Conservation (phyloP, 2,888 invertebrate genomes). For the Eugnorisma glareosa region DNA sequence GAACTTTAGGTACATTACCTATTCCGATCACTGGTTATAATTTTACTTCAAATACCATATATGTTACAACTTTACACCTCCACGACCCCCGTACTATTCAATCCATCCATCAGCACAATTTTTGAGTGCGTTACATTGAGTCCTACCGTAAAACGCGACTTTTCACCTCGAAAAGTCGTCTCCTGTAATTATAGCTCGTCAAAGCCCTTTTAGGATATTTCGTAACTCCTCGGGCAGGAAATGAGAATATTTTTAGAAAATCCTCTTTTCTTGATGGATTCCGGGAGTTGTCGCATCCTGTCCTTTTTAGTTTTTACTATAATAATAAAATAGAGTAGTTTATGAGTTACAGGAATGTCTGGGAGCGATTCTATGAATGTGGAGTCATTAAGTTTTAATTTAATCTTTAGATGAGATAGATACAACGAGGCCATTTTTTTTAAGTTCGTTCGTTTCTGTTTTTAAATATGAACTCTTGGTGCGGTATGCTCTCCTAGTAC, state of each 20-base stretch:
- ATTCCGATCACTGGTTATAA: no score
- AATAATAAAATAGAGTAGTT: conserved; percentile 30
- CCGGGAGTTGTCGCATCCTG: conserved; percentile 45
- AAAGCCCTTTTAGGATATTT: conserved; percentile 17
- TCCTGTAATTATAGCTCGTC: conserved; percentile 28
- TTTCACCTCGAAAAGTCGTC: no score
- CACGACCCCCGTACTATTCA: no score
- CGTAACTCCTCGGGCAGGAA: conserved; percentile 35
- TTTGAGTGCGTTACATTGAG: no score
- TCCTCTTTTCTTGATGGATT: conserved; percentile 44
- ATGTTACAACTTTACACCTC: no score
- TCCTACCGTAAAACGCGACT: no score
- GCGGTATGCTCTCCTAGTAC: conserved; percentile 30
- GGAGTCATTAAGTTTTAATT: conserved; percentile 3
- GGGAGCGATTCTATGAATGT: conserved; percentile 9
- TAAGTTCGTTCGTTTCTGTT: conserved; percentile 24
- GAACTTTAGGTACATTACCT: no score
- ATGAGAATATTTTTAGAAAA: conserved; percentile 40
- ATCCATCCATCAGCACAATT: no score
- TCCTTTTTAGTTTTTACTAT: conserved; percentile 43
- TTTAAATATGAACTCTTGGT: conserved; percentile 30
- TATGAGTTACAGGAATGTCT: conserved; percentile 14
- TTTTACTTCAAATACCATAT: no score
- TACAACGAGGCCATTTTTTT: not conserved
- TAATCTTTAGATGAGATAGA: not conserved